These are phyloP conservation scores for Hemichromis elongatus DNA, from an alignment of 2,113 vertebrate genomes.

Conservation along the genomic window DNA sequence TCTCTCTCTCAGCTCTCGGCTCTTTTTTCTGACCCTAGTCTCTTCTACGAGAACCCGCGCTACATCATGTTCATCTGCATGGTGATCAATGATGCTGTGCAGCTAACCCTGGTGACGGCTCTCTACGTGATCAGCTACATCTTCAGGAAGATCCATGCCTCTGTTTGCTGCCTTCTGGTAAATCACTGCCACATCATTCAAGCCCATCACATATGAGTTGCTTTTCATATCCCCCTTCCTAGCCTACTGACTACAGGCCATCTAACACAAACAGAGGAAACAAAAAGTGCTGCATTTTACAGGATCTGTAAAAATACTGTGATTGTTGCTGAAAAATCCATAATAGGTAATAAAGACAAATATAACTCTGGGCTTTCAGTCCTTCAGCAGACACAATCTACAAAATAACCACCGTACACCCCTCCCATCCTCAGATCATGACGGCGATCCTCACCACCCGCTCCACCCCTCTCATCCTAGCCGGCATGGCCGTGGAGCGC, in stretches of 20 bases:
- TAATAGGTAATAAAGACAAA: background rate
- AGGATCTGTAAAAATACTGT: background rate
- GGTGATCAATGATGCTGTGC: constrained; percentile 77
- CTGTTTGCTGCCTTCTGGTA: constrained; percentile 68
- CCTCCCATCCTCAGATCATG: constrained; percentile 48
- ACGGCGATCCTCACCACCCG: constrained; percentile 69
- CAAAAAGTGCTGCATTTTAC: background rate
- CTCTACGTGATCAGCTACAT: constrained; percentile 76
- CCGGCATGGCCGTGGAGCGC: constrained; percentile 76
- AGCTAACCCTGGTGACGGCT: constrained; percentile 70
- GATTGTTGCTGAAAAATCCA: background rate
- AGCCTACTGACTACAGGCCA: background rate
- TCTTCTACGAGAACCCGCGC: constrained; percentile 75
- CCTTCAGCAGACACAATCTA: no score
- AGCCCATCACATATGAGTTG: background rate
- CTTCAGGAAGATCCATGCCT: constrained; percentile 69
- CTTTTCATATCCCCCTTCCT: accelerated
- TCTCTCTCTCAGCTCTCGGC: background rate
- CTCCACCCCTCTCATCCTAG: constrained; percentile 74
- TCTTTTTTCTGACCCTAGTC: constrained; percentile 1
- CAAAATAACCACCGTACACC: background rate
- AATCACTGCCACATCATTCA: background rate
- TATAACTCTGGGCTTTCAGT: no score
- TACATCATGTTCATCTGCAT: constrained; percentile 79
- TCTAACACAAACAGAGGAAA: background rate